Percentiles rank a stretch among this genome's conserved stretches.
These are phyloP conservation scores for Orchesella cincta DNA, from an alignment of 1,140 invertebrate species.

Conservation along the genomic window DNA sequence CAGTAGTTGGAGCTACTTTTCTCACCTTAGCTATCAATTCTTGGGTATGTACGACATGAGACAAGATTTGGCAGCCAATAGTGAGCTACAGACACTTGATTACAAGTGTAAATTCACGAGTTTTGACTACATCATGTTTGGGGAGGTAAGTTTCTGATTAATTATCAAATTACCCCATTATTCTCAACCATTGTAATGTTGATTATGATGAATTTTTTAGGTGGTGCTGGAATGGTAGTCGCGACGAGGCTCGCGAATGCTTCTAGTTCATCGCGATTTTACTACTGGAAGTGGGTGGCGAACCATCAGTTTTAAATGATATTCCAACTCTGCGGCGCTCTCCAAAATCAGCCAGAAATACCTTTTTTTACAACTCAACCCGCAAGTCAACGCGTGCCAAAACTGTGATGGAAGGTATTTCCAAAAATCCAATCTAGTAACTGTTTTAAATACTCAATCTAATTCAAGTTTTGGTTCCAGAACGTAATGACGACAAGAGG, in stretches of 20 bases:
- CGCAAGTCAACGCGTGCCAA: too few relatives aligned
- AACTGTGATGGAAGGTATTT: too few relatives aligned
- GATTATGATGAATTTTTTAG: too few relatives aligned
- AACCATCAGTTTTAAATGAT: conserved; percentile 40
- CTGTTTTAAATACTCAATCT: too few relatives aligned
- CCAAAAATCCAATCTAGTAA: too few relatives aligned
- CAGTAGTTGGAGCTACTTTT: too few relatives aligned
- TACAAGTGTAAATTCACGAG: not conserved
- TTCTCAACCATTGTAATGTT: too few relatives aligned
- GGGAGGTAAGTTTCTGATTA: too few relatives aligned
- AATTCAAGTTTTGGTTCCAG: too few relatives aligned
- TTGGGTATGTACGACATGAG: not conserved
- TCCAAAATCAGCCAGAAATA: conserved; percentile 5
- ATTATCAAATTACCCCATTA: too few relatives aligned
- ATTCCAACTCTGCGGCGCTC: conserved; percentile 1
- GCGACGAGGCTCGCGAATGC: not conserved
- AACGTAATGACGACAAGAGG: conserved; percentile 50
- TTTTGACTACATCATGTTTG: not conserved
- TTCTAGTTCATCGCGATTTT: not conserved
- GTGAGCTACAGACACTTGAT: not conserved
- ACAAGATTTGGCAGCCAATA: not conserved
- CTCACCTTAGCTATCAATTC: too few relatives aligned
- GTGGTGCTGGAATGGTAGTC: not conserved
- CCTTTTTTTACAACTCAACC: not conserved
- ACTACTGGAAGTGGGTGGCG: not conserved